Percentiles rank a stretch among this genome's conserved stretches.
phyloP scores from a whole-genome alignment of 2,113 vertebrate genomes.

The Felis chaus region DNA sequence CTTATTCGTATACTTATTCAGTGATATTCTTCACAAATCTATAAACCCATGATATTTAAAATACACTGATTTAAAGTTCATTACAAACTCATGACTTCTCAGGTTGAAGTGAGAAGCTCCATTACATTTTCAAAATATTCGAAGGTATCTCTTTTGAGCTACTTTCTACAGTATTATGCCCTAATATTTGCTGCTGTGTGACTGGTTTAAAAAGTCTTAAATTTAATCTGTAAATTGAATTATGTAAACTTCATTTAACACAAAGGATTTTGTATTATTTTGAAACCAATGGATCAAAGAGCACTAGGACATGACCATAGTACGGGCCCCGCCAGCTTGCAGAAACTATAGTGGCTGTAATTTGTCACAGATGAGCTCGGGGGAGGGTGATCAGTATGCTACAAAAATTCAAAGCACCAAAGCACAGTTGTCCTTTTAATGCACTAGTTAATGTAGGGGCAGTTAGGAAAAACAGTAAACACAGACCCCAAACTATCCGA shows the following conservation, averaged over 20 bases:
- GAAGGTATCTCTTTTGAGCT: background rate
- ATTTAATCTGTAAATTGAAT: conserved; percentile 50
- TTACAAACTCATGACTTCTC: background rate
- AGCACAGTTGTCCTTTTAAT: background rate
- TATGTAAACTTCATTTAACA: conserved; percentile 60
- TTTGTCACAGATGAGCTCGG: conserved; percentile 60
- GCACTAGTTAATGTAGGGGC: background rate
- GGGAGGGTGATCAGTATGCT: conserved; percentile 45
- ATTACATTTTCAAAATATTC: background rate
- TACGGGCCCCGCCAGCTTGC: background rate
- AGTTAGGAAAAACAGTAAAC: background rate
- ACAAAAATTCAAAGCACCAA: conserved; percentile 56
- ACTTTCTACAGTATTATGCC: background rate
- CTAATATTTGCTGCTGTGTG: background rate
- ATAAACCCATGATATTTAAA: conserved; percentile 20
- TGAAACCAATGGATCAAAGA: conserved; percentile 42
- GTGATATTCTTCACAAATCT: background rate
- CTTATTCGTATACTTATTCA: background rate
- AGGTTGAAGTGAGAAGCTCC: background rate
- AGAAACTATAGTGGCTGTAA: conserved; percentile 40
- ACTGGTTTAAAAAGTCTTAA: background rate
- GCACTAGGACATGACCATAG: conserved; percentile 4
- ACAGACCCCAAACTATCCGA: background rate
- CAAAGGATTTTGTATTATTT: conserved; percentile 56
- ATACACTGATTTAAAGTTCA: background rate